Evolutionary conservation across 2,888 invertebrate genomes (phyloP), one percentile per base, ranked within the genome.

Genomic region (Troglohyphantes excavatus): DNA sequence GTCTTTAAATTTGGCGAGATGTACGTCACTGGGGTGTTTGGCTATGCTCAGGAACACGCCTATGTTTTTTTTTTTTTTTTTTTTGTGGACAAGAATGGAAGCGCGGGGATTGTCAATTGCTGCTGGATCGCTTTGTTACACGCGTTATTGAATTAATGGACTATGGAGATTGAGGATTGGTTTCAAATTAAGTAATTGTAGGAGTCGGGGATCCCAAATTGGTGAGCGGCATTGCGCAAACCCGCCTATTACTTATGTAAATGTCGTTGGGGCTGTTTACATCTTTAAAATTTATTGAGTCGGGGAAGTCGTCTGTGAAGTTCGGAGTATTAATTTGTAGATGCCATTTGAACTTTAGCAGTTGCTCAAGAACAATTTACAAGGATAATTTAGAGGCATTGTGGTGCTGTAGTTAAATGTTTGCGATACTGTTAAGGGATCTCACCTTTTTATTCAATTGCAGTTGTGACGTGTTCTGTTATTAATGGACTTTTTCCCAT

Each of bases 141-240:
- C 11, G 53, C 13, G 79, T 67, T 19, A 68, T 81, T 46, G 79
- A 81, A 81, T 81, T 81, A 81, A 81, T 81, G 67, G 67, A 2
- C 9, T 23, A 21, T 59, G 61, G 21, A 59, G 33, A 61, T 73
- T 27, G 23, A 33, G 23, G 23, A 46, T 23, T 43, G 19, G 72
- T 21, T 70, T 46, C 26, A 72, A 46, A 43, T 43, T 13, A 72
- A 46, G 72, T 72, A 46, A 72, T 72, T 72, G 72, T 63, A 23
- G 59, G 19, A 13, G 29, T 29, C 13, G 19, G 29, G 29, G n/a
- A n/a, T n/a, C 61, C 19, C 19, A 75, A 75, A 75, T 75, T 75
- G 75, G n/a, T 61, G 59, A 43, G 75, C 75, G 75, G 75, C 26
- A 11, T 33, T 29, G 59, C n/a, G 21, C 17, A 23, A 75, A 53